These are phyloP conservation scores for Zonitis immaculata DNA, from an alignment of 2,888 invertebrate genomes.

Conservation along the genomic window DNA sequence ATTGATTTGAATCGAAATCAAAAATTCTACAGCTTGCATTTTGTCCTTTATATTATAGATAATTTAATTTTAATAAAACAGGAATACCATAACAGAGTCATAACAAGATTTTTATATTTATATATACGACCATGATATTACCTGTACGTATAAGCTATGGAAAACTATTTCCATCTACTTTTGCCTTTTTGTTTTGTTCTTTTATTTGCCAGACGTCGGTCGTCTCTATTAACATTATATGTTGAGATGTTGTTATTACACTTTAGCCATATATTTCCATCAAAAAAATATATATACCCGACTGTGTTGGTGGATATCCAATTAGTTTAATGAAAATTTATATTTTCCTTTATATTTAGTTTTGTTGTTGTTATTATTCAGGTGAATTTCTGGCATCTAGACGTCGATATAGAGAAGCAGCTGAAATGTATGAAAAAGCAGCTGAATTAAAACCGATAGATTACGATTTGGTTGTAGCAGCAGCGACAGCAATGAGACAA, in stretches of 20 bases:
- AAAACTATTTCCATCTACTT: too few relatives aligned
- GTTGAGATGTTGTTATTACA: constrained; percentile 15
- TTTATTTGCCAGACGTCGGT: too few relatives aligned
- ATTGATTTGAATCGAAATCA: too few relatives aligned
- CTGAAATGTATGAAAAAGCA: constrained; percentile 72
- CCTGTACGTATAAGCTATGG: too few relatives aligned
- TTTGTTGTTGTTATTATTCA: constrained; percentile 45
- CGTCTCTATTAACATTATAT: not conserved
- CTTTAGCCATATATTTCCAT: constrained; percentile 16
- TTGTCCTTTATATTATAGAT: too few relatives aligned
- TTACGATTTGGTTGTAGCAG: constrained; percentile 79
- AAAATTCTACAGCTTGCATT: too few relatives aligned
- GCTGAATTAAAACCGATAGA: constrained; percentile 74
- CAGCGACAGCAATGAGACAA: constrained; percentile 82
- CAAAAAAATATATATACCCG: too few relatives aligned
- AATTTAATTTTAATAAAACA: too few relatives aligned
- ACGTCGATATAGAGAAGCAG: constrained; percentile 75
- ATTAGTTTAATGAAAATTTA: constrained; percentile 30
- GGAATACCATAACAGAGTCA: too few relatives aligned
- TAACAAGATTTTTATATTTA: too few relatives aligned
- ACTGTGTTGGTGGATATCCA: constrained; percentile 5
- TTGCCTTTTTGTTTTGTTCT: too few relatives aligned
- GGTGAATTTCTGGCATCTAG: constrained; percentile 84
- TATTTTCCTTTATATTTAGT: constrained; percentile 10
- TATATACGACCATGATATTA: too few relatives aligned